phyloP scores from a whole-genome alignment of 1,140 invertebrate genomes.

The Pantala flavescens region DNA sequence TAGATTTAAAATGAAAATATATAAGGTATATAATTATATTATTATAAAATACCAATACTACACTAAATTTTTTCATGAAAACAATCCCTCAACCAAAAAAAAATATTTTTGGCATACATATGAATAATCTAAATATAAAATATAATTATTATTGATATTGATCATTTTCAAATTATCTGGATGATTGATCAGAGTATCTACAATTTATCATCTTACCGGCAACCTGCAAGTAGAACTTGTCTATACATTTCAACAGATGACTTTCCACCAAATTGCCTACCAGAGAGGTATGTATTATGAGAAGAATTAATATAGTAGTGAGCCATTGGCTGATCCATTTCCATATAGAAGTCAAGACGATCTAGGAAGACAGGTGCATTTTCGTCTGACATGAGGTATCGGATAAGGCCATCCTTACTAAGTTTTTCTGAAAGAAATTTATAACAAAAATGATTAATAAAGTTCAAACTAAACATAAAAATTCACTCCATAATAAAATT shows the following conservation, averaged over 20 bases:
- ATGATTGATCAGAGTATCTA: too few species aligned
- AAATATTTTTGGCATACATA: too few species aligned
- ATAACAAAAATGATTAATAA: conserved; percentile 18
- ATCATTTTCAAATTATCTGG: too few species aligned
- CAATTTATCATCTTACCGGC: conserved; percentile 54
- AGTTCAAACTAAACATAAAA: too few species aligned
- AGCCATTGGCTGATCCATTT: conserved; percentile 95
- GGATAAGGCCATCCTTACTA: conserved; percentile 86
- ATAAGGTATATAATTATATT: too few species aligned
- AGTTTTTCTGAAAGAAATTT: conserved; percentile 45
- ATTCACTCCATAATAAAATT: too few species aligned
- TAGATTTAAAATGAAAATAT: too few species aligned
- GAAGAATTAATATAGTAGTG: conserved; percentile 99
- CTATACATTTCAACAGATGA: conserved; percentile 98
- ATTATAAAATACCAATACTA: too few species aligned
- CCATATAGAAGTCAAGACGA: conserved; percentile 92
- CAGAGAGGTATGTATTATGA: conserved; percentile 96
- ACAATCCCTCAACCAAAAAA: too few species aligned
- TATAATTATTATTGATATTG: too few species aligned
- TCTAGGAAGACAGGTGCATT: conserved; percentile 98
- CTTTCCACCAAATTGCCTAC: conserved; percentile 94
- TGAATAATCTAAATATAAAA: too few species aligned
- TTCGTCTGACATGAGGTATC: conserved; percentile 97
- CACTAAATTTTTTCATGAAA: too few species aligned
- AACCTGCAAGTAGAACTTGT: conserved; percentile 89